Evolutionary conservation across 2,113 vertebrate species (phyloP), one percentile per base, ranked within the genome.

Genomic region (Actinemys pallida): DNA sequence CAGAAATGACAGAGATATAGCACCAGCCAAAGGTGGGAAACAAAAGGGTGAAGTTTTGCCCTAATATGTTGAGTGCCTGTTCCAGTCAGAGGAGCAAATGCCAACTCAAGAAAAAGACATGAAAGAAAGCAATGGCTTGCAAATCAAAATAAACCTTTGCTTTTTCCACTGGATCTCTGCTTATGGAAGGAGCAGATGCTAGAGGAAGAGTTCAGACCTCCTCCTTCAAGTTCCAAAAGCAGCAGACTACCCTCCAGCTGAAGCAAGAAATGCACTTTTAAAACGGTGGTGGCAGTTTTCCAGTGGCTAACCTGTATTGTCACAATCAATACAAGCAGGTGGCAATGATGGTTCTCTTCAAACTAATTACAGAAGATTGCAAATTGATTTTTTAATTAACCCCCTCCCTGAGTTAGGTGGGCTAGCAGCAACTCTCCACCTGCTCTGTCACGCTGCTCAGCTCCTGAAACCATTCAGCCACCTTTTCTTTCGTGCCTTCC

Each of bases 381-480:
- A 93, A 84, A 97, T 96, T 96, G 94, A 98, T 97, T 65, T 91
- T 93, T 94, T 88, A 81, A 95, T 97, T 97, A 95, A 84, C 65
- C 62, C 3, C 0, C 49, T 96, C 95, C 89, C 49, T 81, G 52
- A 94, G n/a, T 72, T 96, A 84, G 29, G 24, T 90, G 76, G 29
- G 49, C 72, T 95, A 93, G 53, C 31, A 84, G 78, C 35, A 65
- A 79, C 84, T 95, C 96, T 94, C 92, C 29, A 90, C 79, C 84
- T 93, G 56, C 86, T 87, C 81, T 97, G 76, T 45, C 35, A 91
- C 6, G 8, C 39, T 88, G 93, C 31, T 86, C 79, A 93, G 5
- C 53, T 97, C 79, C 83, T 93, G 83, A 19, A 92, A 95, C 88
- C 13, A 52, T 90, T 90, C 84, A 72, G 82, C 79, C 42, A 83